Evolutionary conservation across 2,113 vertebrate genomes (phyloP).

Genomic region (Brachionichthys hirsutus): DNA sequence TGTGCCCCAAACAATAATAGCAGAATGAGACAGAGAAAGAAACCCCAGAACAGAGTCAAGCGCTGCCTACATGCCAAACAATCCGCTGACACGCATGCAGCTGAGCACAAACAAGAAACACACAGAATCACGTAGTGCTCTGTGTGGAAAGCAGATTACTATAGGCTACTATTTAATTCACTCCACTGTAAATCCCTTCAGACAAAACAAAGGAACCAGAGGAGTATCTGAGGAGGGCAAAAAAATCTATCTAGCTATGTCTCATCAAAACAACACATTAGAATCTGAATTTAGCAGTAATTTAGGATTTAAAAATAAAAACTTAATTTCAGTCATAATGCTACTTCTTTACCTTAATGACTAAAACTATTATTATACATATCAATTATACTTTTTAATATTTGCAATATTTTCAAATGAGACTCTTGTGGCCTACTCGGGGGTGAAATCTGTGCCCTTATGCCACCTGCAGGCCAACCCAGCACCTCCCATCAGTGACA

Average conservation of each 20-base stretch:
- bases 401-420: too few relatives aligned
- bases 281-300: too few relatives aligned
- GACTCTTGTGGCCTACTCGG: too few relatives aligned
- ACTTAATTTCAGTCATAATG: too few relatives aligned
- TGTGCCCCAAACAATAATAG: constrained; percentile 58
- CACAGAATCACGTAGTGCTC: not conserved
- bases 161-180: not conserved
- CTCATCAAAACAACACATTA: too few relatives aligned
- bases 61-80: constrained; percentile 23
- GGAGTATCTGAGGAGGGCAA: constrained; percentile 3
- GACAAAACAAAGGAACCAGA: constrained; percentile 16
- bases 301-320: too few relatives aligned
- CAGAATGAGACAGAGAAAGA: constrained; percentile 34
- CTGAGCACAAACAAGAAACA: constrained; percentile 6
- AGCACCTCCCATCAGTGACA: too few relatives aligned
- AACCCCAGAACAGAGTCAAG: constrained; percentile 23
- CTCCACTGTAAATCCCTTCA: not conserved
- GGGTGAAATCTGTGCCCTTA: constrained; percentile 20
- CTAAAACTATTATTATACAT: too few relatives aligned
- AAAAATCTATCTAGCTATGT: not conserved
- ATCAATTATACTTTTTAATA: too few relatives aligned
- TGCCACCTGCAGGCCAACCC: constrained; percentile 32
- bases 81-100: constrained; percentile 16
- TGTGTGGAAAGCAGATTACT: not conserved
- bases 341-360: too few relatives aligned